Evolutionary conservation across 2,797 vertebrate genomes (phyloP).

Genomic region (Oceanodroma leucorhoa): DNA sequence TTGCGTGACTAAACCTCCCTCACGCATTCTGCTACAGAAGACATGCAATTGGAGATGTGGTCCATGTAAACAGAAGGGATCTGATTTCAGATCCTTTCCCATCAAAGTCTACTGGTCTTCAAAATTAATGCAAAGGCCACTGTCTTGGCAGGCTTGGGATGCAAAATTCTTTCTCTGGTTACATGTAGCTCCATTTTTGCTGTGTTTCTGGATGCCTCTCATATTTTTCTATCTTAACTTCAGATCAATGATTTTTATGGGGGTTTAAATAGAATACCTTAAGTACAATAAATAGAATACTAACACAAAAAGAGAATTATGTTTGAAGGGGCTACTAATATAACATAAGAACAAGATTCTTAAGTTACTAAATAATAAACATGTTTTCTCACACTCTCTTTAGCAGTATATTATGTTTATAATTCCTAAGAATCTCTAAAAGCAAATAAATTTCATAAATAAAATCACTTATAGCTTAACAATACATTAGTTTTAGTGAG

Average conservation of each 20-base stretch:
- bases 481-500: background rate
- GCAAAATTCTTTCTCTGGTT: background rate
- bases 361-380: background rate
- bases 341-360: background rate
- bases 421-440: background rate
- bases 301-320: background rate
- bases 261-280: background rate
- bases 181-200: background rate
- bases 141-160: background rate
- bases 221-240: background rate
- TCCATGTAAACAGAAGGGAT: background rate
- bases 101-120: background rate
- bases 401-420: background rate
- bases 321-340: background rate
- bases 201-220: background rate
- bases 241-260: background rate
- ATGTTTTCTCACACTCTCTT: background rate
- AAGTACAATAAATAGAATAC: background rate
- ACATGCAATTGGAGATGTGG: background rate
- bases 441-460: background rate
- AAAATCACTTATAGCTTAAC: background rate
- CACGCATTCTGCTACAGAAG: background rate
- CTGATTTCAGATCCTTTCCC: background rate
- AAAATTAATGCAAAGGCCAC: background rate
- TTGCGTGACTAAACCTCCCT: background rate